Conservation (phyloP, 1,140 invertebrate genomes). For the Elymnias hypermnestra region DNA sequence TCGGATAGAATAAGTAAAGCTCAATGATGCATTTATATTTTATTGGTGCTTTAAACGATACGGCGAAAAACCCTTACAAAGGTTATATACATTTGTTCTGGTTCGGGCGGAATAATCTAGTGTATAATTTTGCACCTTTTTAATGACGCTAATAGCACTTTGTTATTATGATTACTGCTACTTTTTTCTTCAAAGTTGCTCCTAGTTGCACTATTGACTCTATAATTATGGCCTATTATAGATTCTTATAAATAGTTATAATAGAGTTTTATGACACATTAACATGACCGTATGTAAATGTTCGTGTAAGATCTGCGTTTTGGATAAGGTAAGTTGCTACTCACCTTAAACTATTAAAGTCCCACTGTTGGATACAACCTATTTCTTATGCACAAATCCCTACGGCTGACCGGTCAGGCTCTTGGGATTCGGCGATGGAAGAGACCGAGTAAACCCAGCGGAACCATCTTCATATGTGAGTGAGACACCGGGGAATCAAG, state of each 20-base stretch:
- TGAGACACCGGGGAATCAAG: too few species aligned
- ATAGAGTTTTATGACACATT: conserved; percentile 36
- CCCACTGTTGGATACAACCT: too few species aligned
- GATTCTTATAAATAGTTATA: conserved; percentile 35
- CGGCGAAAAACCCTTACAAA: conserved; percentile 4
- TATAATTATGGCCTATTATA: conserved; percentile 27
- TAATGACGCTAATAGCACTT: conserved; percentile 33
- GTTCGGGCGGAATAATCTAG: conserved; percentile 15
- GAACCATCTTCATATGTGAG: too few species aligned
- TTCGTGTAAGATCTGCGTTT: conserved; percentile 16
- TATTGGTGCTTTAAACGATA: background rate
- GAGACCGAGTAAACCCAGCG: too few species aligned
- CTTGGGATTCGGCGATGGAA: too few species aligned
- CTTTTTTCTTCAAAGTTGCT: conserved; percentile 27
- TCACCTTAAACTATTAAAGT: too few species aligned
- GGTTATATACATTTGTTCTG: conserved; percentile 16
- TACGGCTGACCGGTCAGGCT: too few species aligned
- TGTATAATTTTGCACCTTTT: conserved; percentile 39
- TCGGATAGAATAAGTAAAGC: too few species aligned
- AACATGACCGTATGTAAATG: conserved; percentile 27
- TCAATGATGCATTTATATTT: background rate
- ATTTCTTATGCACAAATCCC: too few species aligned
- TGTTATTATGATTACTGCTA: conserved; percentile 28
- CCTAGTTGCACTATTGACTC: conserved; percentile 16
- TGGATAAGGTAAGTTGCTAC: conserved; percentile 2